Evolutionary conservation across 2,888 invertebrate genomes (phyloP).

Genomic region (Tiliacea aurago): DNA sequence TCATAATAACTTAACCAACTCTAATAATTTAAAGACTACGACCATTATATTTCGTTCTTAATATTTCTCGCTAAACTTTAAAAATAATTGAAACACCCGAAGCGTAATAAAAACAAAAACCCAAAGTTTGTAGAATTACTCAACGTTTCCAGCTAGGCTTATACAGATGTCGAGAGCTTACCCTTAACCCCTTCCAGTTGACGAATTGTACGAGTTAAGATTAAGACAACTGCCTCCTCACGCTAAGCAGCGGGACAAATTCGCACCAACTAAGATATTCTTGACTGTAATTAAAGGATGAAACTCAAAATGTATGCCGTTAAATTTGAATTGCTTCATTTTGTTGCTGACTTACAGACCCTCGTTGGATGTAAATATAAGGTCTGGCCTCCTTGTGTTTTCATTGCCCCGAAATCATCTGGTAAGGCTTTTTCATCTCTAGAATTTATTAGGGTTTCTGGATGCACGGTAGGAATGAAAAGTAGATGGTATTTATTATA

Average conservation of each 20-base stretch:
- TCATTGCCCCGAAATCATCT: conserved; percentile 58
- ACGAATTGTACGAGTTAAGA: conserved; percentile 77
- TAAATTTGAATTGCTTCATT: conserved; percentile 63
- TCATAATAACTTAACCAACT: conserved; percentile 32
- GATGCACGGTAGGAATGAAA: conserved; percentile 55
- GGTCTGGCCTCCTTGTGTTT: conserved; percentile 55
- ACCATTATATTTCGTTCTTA: conserved; percentile 43
- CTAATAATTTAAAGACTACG: conserved; percentile 36
- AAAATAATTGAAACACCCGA: conserved; percentile 59
- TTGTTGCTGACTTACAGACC: conserved; percentile 59
- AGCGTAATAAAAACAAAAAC: conserved; percentile 61
- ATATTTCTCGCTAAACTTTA: conserved; percentile 38
- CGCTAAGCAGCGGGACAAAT: conserved; percentile 71
- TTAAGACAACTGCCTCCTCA: conserved; percentile 75
- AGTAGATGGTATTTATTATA: conserved; percentile 60
- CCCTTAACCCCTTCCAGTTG: conserved; percentile 72
- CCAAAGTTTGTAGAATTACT: conserved; percentile 61
- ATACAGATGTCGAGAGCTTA: conserved; percentile 70
- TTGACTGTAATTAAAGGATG: conserved; percentile 72
- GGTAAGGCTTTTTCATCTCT: conserved; percentile 60
- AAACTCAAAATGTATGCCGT: conserved; percentile 67
- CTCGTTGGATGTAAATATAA: conserved; percentile 56
- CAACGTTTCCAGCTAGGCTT: conserved; percentile 59
- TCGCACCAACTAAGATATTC: conserved; percentile 67
- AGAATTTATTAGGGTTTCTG: conserved; percentile 63